Base-by-base conservation (phyloP, 2,113 vertebrate genomes). In the zebrafish (Danio rerio) region DNA sequence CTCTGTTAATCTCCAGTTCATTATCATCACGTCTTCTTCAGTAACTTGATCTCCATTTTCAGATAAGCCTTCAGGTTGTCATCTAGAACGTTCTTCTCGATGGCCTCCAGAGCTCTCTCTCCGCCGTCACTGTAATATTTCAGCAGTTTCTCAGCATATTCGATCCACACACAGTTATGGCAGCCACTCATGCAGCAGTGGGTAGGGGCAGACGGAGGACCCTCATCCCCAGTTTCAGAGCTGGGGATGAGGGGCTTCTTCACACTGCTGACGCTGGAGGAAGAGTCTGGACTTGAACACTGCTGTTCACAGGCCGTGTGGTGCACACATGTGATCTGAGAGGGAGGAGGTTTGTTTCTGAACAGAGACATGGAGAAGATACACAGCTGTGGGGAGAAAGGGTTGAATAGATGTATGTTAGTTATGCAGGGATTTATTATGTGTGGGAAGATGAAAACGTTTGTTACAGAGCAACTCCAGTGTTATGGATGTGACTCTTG, bases 151-250 rank as follows among this genome's bases (percentile, higher is more conserved):
- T 97, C 95, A 0, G 96, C 94, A 0, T 99, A 95, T 0, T 88
- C 92, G 1, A 99, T 90, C 98, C 97, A 99, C 11, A 99, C 96
- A 0, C 98, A 99, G 93, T 90, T 96, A 59, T 96, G 95, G 65
- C 98, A 99, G 77, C 97, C 98, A 0, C 95, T 97, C 91, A 98
- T 96, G 72, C 98, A 99, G 91, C 97, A 99, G 90, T 95, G 93
- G 0, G 93, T 93, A 42, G 97, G 97, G 0, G 95, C 84, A 0
- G 94, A 91, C 0, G 93, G 70, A 0, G 90, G 90, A 0, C 92
- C 93, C 13, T 6, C 16, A 13, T 69, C 76, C 0, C 76, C 16
- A 9, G 84, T 40, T 31, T 86, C 59, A 18, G 50, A 13, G 45
- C 0, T 0, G 18, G n/a, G n/a, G n/a, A 13, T 55, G 53, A 3